Percentiles rank a stretch among this genome's conserved stretches.
Evolutionary conservation across 1,140 invertebrate species (phyloP).

Genomic region (Steinernema feltiae): DNA sequence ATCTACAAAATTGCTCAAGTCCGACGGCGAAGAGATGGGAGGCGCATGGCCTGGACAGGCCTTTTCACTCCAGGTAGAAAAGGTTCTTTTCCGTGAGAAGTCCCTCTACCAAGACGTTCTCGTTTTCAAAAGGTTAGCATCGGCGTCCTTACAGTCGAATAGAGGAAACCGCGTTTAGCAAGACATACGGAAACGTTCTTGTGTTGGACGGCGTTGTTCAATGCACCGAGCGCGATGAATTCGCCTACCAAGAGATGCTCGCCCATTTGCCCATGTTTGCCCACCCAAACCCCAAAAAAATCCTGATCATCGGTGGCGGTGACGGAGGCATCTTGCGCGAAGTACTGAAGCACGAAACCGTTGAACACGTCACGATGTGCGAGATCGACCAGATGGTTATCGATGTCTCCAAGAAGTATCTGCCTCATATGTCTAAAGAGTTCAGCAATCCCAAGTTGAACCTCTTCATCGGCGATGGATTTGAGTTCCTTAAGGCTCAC

Average conservation of each 20-base stretch:
- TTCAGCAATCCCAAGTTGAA: conserved; percentile 76
- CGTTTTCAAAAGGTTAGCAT: conserved; percentile 74
- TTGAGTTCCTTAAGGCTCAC: conserved; percentile 84
- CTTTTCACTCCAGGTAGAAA: conserved; percentile 78
- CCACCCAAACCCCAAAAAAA: conserved; percentile 80
- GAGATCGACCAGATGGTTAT: conserved; percentile 88
- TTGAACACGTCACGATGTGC: conserved; percentile 79
- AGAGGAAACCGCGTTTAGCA: conserved; percentile 63
- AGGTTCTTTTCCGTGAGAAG: conserved; percentile 73
- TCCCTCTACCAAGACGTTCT: conserved; percentile 83
- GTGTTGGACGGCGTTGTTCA: conserved; percentile 94
- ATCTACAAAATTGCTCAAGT: conserved; percentile 52
- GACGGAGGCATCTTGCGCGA: conserved; percentile 93
- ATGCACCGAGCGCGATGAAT: conserved; percentile 90
- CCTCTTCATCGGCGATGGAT: conserved; percentile 82
- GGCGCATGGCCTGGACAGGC: conserved; percentile 83
- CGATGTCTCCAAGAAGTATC: conserved; percentile 79
- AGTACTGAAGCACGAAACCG: conserved; percentile 81
- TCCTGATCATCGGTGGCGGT: conserved; percentile 92
- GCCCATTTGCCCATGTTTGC: conserved; percentile 82
- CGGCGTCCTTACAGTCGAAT: conserved; percentile 11
- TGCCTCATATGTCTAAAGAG: conserved; percentile 81
- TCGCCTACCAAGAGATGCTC: conserved; percentile 96
- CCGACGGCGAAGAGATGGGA: conserved; percentile 64
- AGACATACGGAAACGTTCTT: conserved; percentile 77